These are phyloP conservation scores for Embiotoca jacksoni DNA, from an alignment of 2,113 vertebrate species.

Conservation along the genomic window DNA sequence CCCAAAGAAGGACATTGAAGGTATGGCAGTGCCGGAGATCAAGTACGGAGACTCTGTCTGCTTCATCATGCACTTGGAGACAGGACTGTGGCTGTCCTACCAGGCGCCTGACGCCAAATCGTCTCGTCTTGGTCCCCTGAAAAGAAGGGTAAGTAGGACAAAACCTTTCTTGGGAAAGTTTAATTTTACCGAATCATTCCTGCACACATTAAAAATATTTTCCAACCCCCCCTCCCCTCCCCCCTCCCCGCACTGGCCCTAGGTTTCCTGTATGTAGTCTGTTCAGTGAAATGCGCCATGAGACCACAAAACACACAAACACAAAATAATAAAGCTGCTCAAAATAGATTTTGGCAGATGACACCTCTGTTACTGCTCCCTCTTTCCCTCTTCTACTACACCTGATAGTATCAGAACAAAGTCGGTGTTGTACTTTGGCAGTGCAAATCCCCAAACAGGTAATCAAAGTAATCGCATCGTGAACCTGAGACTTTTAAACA, in stretches of 20 bases:
- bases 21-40: constrained; percentile 95
- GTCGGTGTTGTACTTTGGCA: neutral
- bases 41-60: constrained; percentile 97
- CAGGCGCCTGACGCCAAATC: constrained; percentile 95
- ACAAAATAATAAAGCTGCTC: too few relatives aligned
- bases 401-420: neutral
- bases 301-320: neutral
- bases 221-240: too few relatives aligned
- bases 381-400: neutral
- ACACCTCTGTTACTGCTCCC: neutral
- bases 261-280: too few relatives aligned
- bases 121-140: constrained; percentile 92
- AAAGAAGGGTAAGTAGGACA: constrained; percentile 89
- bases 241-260: too few relatives aligned
- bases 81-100: constrained; percentile 95
- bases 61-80: constrained; percentile 92
- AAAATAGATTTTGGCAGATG: neutral
- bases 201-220: too few relatives aligned
- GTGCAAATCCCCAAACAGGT: neutral
- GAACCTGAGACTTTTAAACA: too few relatives aligned
- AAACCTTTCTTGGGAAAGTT: too few relatives aligned
- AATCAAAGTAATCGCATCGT: too few relatives aligned
- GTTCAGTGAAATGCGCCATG: neutral
- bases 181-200: too few relatives aligned
- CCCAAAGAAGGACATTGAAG: constrained; percentile 93